Evolutionary conservation across 2,888 invertebrate species (phyloP).

Genomic region (Athripsodes cinereus): DNA sequence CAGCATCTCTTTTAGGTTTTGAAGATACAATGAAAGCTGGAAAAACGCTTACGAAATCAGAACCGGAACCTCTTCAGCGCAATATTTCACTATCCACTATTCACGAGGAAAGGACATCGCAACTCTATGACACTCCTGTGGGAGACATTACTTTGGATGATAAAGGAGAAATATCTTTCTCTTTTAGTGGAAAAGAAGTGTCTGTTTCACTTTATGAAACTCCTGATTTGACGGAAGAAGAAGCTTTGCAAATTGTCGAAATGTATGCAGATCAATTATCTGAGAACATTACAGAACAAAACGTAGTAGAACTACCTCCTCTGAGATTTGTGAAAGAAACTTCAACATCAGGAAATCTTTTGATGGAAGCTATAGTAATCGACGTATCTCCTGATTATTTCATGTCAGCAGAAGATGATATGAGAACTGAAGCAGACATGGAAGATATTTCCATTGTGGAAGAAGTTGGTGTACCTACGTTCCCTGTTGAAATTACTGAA

Average conservation of each 20-base stretch:
- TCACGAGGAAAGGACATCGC: conserved; percentile 84
- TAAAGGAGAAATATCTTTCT: conserved; percentile 81
- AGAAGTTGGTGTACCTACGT: conserved; percentile 47
- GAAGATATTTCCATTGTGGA: conserved; percentile 81
- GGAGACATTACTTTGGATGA: conserved; percentile 74
- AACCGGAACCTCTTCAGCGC: conserved; percentile 55
- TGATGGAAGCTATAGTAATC: conserved; percentile 89
- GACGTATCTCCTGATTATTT: conserved; percentile 85
- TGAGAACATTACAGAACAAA: conserved; percentile 79
- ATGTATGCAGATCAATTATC: conserved; percentile 92
- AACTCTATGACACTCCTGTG: conserved; percentile 78
- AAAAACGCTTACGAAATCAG: conserved; percentile 44
- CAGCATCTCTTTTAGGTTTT: conserved; percentile 80
- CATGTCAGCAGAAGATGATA: conserved; percentile 69
- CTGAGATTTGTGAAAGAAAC: conserved; percentile 85
- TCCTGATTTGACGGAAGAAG: conserved; percentile 86
- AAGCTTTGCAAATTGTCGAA: conserved; percentile 85
- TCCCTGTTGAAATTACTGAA: conserved; percentile 27
- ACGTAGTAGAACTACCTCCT: conserved; percentile 80
- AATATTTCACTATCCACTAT: conserved; percentile 86
- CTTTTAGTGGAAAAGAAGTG: conserved; percentile 87
- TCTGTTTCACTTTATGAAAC: conserved; percentile 89
- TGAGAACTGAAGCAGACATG: conserved; percentile 79
- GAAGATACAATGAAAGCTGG: conserved; percentile 61
- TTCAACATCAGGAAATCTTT: conserved; percentile 76